Base-by-base conservation (phyloP, 2,113 vertebrate species). In the Austrofundulus limnaeus region DNA sequence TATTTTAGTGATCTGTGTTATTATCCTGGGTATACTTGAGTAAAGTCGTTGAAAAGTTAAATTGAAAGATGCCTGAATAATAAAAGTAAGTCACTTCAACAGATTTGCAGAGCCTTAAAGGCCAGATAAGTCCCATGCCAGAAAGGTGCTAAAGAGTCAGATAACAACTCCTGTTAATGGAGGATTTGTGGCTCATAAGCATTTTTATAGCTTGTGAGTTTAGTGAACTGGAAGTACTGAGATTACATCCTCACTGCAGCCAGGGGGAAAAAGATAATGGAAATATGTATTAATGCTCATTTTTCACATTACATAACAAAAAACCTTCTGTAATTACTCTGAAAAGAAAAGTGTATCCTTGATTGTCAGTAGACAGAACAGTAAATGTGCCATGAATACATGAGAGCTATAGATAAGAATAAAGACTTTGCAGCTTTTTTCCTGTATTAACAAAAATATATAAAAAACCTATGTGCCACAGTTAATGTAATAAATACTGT, bases 141-240 rank as follows among this genome's bases (percentile, higher is more conserved):
- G 16, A 51, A 20, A 43, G 19, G 9, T 11, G 47, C 61, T 5
- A 39, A 8, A 51, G 7, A 60, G 24, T 24, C 25, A 58, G 51
- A 72, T 69, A 48, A 60, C 21, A 74, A 57, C 41, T 14, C n/a
- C 65, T 70, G 55, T 48, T 59, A 67, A 70, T 66, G 42, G 42
- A 55, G 70, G 70, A 79, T 83, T 85, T 75, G 19, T 31, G 54
- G 48, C 48, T 60, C 70, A 77, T 75, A 54, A 50, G 41, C 20
- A 46, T 63, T 75, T 75, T 70, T 67, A 71, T n/a, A 47, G 58
- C 52, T 46, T 47, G 51, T 19, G 38, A 67, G 56, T 61, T 31
- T 38, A 54, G n/a, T 19, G 28, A n/a, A n/a, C n/a, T n/a, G n/a
- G n/a, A 59, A 62, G 46, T 24, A 31, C 14, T 49, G 28, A 28